phyloP scores from a whole-genome alignment of 2,113 vertebrate species.

The Pavo muticus region DNA sequence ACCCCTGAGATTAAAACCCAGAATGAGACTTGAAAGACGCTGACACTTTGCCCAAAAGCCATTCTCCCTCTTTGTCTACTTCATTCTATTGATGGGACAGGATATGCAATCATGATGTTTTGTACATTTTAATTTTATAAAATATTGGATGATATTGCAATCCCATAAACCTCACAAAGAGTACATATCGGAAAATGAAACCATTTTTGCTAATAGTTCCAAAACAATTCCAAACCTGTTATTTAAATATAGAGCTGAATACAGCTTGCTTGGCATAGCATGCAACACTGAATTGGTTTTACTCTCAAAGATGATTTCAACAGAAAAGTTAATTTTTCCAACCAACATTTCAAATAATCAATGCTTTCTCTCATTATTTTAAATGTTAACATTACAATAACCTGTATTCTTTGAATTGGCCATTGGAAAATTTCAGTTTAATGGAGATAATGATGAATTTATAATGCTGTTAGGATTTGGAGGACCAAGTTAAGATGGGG shows the following conservation, averaged over 20 bases:
- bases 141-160: background rate
- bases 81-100: background rate
- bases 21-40: background rate
- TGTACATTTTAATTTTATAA: background rate
- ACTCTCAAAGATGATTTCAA: fast-evolving
- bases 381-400: background rate
- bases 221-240: background rate
- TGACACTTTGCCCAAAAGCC: background rate
- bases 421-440: conserved; percentile 27
- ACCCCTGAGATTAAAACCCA: background rate
- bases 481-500: conserved; percentile 5
- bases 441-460: conserved; percentile 14
- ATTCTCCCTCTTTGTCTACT: background rate
- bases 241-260: background rate
- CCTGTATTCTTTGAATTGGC: background rate
- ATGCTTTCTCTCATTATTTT: background rate
- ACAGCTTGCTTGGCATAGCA: background rate
- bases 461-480: background rate
- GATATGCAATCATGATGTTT: background rate
- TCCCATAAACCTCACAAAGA: background rate
- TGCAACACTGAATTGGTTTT: background rate
- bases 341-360: background rate
- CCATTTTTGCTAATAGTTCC: background rate
- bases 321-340: background rate
- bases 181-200: background rate